Evolutionary conservation across 2,888 invertebrate species (phyloP), one percentile per base, ranked within the genome.

Genomic region (Itoplectis maculator): DNA sequence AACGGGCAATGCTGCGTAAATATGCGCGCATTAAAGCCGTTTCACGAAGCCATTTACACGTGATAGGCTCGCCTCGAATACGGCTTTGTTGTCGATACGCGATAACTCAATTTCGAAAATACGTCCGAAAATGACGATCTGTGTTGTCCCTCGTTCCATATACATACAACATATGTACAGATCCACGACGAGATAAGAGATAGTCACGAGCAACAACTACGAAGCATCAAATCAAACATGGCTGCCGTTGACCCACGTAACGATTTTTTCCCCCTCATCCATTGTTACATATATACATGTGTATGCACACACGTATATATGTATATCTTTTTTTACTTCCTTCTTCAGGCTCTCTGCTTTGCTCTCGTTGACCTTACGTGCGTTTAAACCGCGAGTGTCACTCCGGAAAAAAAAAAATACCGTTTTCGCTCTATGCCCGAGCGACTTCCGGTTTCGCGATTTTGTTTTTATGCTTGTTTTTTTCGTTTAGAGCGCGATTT

Each of bases 201-300:
- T n/a, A n/a, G 47, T 61, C 75, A 69, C 51, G 42, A 54, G 35
- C n/a, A 72, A 76, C 66, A 63, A 56, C 49, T 65, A 65, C 76
- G 70, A 54, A 73, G 68, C 68, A 73, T 73, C 35, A 59, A 56
- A 72, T 35, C 11, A 45, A 82, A 81, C 40, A 78, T 82, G 82
- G 82, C 82, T 35, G 66, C 70, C 72, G 54, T 51, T 59, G 75
- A 56, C 54, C 76, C 68, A 75, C 76, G 75, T 47, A 49, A 66
- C 56, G 68, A 45, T 7, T 20, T 69, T 40, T 51, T 51, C 29
- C 45, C 68, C 42, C 23, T 18, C 45, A 11, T 8, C 42, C 51
- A 11, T 54, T 37, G 8, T n/a, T 35, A 13, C 65, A 23, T 11
- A 35, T 40, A n/a, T n/a, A n/a, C n/a, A n/a, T n/a, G n/a, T n/a